A percentile compares a stretch with the other conserved stretches of the same genome.
These are phyloP conservation scores for Trematomus bernacchii DNA, from an alignment of 2,797 vertebrate species.

Conservation along the genomic window DNA sequence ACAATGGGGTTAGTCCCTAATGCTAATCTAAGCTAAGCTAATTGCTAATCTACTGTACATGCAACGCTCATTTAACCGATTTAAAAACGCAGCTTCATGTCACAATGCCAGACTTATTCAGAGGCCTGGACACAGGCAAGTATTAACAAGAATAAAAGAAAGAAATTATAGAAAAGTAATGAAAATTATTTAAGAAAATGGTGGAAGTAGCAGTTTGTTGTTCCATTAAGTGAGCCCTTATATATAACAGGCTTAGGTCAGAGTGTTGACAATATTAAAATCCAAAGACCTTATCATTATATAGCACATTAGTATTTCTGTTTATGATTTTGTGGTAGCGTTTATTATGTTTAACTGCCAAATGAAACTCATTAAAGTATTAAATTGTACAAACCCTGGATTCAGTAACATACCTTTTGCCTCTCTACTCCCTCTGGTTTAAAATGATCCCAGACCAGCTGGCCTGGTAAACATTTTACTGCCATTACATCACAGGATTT, in stretches of 20 bases:
- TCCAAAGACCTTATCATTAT: not conserved
- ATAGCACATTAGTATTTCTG: not conserved
- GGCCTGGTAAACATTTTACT: conserved; percentile 41
- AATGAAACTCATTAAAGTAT: not conserved
- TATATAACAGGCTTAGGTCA: not conserved
- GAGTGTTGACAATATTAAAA: not conserved
- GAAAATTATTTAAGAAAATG: too few species aligned
- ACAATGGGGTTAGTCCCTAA: too few species aligned
- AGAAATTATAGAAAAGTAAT: not conserved
- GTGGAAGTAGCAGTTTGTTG: not conserved
- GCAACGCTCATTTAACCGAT: too few species aligned
- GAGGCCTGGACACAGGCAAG: too few species aligned
- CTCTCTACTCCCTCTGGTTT: conserved; percentile 10
- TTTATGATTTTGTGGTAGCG: not conserved
- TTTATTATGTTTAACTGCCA: not conserved
- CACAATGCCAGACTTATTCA: too few species aligned
- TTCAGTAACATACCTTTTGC: conserved; percentile 17
- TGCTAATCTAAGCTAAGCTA: too few species aligned
- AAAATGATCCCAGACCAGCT: conserved; percentile 50
- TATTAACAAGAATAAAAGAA: not conserved
- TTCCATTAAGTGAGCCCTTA: not conserved
- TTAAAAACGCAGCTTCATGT: too few species aligned
- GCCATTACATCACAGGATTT: conserved; percentile 50
- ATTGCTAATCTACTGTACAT: too few species aligned
- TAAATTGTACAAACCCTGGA: not conserved